Evolutionary conservation across 2,888 invertebrate species (phyloP), one percentile per base, ranked within the genome.

Genomic region (Hartigia nigra): DNA sequence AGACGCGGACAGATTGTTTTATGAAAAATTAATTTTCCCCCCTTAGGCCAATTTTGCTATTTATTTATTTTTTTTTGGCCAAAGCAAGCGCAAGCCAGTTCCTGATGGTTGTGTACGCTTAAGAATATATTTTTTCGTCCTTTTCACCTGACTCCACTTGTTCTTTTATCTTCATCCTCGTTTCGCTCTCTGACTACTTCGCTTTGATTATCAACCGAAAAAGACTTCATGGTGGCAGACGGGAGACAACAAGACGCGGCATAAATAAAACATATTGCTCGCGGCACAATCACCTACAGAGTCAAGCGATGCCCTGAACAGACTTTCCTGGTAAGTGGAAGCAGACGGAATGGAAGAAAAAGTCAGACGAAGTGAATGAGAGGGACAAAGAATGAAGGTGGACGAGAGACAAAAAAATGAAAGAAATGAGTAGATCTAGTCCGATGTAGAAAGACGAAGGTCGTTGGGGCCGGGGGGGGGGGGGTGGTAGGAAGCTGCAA

Each of bases 191-290:
- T 23, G 55, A 55, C 55, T 55, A 4, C 14, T 35, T 35, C 75
- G 76, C 80, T 80, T 82, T 80, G 80, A 83, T 84, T 84, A 85
- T 84, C 81, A 84, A 84, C 77, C 82, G 75, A 85, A 82, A 78
- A 75, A 79, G 77, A 77, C 80, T 82, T 34, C 69, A 72, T 35
- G 37, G 69, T 75, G 79, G 74, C 79, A 14, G 76, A 78, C 72
- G 72, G 72, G 70, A 31, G 74, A 84, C 76, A 82, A 83, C 81
- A 77, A 82, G 79, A 78, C 79, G 70, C 76, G 80, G 78, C 81
- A 86, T 85, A 87, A 88, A 87, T 88, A 85, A 86, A 86, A 86
- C 83, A 87, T 85, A 85, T 84, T 83, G 84, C 87, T 83, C 55
- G 80, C 76, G 81, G 86, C 80, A 82, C 82, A 84, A 86, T 87